phyloP scores from a whole-genome alignment of 1,140 invertebrate species.

The Leptonema lineaticorne region DNA sequence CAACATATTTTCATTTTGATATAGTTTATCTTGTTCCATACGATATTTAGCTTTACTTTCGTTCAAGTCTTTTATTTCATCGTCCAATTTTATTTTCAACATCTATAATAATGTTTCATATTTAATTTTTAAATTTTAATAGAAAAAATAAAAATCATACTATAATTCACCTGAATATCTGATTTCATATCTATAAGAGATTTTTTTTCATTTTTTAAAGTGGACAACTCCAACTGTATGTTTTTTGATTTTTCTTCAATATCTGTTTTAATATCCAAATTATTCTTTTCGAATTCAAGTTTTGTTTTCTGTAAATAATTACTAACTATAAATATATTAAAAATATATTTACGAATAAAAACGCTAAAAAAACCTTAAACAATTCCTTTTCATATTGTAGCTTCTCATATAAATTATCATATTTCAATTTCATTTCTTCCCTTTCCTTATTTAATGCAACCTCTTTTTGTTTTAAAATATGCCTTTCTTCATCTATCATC shows the following conservation, averaged over 20 bases:
- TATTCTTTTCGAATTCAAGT: not conserved
- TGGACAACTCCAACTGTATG: conserved; percentile 49
- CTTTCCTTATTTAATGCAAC: conserved; percentile 55
- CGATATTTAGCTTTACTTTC: conserved; percentile 49
- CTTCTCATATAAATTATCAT: conserved; percentile 43
- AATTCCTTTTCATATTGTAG: conserved; percentile 32
- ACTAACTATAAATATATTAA: not conserved
- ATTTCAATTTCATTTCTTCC: conserved; percentile 52
- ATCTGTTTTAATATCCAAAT: conserved; percentile 47
- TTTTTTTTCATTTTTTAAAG: conserved; percentile 50
- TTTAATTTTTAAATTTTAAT: not conserved
- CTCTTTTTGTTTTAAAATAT: conserved; percentile 49
- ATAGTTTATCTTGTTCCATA: conserved; percentile 50
- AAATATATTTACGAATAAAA: not conserved
- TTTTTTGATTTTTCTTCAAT: conserved; percentile 51
- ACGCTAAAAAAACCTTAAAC: conserved; percentile 19
- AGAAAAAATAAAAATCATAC: too few relatives aligned
- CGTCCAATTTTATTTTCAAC: conserved; percentile 51
- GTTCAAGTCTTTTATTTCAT: conserved; percentile 49
- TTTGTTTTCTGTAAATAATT: conserved; percentile 5
- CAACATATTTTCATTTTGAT: conserved; percentile 51
- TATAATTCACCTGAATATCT: conserved; percentile 49
- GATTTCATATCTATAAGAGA: conserved; percentile 48
- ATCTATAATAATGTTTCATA: conserved; percentile 43
- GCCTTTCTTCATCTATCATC: conserved; percentile 53